Percentiles rank a stretch among this genome's conserved stretches.
Evolutionary conservation across 2,888 invertebrate species (phyloP).

Genomic region (Pheosia gnoma): DNA sequence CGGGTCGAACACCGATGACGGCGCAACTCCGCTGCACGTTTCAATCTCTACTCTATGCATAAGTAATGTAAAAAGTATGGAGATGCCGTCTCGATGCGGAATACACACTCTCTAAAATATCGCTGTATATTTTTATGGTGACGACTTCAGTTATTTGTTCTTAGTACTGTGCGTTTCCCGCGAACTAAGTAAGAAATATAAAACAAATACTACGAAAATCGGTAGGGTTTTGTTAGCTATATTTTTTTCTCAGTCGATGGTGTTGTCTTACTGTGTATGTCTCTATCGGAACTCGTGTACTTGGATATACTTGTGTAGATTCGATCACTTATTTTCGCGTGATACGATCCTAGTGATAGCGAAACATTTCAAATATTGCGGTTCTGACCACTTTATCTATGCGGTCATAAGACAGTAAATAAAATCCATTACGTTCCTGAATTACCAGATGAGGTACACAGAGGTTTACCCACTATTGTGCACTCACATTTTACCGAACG

Average conservation of each 20-base stretch:
- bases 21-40: slow-evolving; percentile 73
- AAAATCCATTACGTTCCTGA: no score
- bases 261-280: neutral
- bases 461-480: no score
- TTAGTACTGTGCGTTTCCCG: slow-evolving; percentile 34
- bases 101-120: slow-evolving; percentile 75
- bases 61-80: slow-evolving; percentile 83
- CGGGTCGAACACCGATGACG: slow-evolving; percentile 80
- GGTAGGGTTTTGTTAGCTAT: no score
- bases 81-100: slow-evolving; percentile 69
- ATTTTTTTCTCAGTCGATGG: no score
- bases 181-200: no score
- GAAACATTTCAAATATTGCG: no score
- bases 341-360: no score
- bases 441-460: no score
- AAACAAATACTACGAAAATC: no score
- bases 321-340: neutral
- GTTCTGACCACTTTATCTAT: no score
- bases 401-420: no score
- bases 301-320: neutral
- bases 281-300: neutral
- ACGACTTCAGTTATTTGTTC: slow-evolving; percentile 73
- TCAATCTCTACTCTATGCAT: slow-evolving; percentile 83
- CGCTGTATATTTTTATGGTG: slow-evolving; percentile 76
- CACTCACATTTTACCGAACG: no score